Base-by-base conservation (phyloP, 35 echinoderm and acorn worm species). In the Patiria miniata region DNA sequence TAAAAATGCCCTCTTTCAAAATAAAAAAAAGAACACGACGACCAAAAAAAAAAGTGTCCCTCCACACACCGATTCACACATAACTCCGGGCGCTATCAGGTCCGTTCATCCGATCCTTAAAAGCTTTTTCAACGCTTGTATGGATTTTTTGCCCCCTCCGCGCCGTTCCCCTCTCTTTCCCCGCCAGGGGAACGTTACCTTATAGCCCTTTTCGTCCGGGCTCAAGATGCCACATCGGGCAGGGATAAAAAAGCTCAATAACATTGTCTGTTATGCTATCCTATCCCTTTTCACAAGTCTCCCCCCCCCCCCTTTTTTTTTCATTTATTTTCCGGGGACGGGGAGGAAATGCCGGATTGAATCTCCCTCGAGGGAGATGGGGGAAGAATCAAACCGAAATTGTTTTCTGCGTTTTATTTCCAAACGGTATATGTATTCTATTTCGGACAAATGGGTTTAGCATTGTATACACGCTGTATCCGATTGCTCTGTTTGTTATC, bases 121-220 rank as follows among this genome's bases (percentile, higher is more conserved):
- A 73, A 73, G 65, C 65, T 73, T 73, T 73, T 73, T 73, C 65
- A 73, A 73, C 65, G 65, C 65, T 73, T 30, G 65, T 73, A 73
- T 28, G 65, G 65, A 73, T 73, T 73, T 73, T 47, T 47, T 47
- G 42, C 42, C 42, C 42, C 42, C 42, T 47, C n/a, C 4, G 42
- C 42, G 12, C 12, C 42, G 42, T 47, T 73, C 26, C 65, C 65
- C 65, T 23, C 2, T 18, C 29, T 10, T 23, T 10, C 65, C 29
- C 19, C 65, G 26, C 26, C 65, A 10, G 34, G 65, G 21, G 65
- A 73, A 26, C 29, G 65, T 23, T 34, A 73, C 65, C 65, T 73
- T 73, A 73, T 73, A 73, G 65, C 65, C 65, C 18, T 7, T n/a
- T n/a, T 26, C 65, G 65, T 30, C 65, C 26, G 65, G 65, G 34